Evolutionary conservation across 2,113 vertebrate species (phyloP).

Genomic region (Sarotherodon lohbergeri): DNA sequence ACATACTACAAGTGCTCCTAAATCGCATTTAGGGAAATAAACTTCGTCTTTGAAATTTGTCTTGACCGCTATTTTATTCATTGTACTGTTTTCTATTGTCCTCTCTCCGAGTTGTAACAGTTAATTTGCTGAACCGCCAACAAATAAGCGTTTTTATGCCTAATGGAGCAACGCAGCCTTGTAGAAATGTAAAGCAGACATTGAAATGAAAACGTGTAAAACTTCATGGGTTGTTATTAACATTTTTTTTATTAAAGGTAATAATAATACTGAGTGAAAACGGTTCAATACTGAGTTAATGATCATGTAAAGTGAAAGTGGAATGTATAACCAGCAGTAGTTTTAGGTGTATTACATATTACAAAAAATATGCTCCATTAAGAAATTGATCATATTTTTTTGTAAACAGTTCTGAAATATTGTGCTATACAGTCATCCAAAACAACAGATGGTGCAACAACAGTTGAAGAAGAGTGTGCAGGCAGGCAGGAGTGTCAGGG

Average conservation of each 20-base stretch:
- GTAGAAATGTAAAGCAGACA: not conserved
- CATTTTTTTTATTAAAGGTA: fast-evolving
- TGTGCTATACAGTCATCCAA: not conserved
- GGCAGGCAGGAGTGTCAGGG: not conserved
- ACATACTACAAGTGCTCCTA: not conserved
- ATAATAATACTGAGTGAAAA: not conserved
- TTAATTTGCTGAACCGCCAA: not conserved
- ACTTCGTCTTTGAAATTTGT: not conserved
- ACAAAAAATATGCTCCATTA: no score
- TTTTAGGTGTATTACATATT: not conserved
- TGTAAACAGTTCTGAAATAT: not conserved
- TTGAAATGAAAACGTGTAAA: not conserved
- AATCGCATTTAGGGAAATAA: not conserved
- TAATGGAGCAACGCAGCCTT: not conserved
- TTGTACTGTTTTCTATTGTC: not conserved
- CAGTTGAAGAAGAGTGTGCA: not conserved
- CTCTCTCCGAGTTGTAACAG: not conserved
- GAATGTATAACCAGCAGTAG: not conserved
- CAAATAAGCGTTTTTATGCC: not conserved
- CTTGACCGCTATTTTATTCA: not conserved
- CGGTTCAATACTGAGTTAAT: not conserved
- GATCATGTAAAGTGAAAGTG: not conserved
- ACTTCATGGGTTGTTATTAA: not conserved
- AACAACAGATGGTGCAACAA: not conserved
- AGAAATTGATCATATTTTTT: no score